Evolutionary conservation across 2,888 invertebrate species (phyloP).

Genomic region (Oscheius onirici): DNA sequence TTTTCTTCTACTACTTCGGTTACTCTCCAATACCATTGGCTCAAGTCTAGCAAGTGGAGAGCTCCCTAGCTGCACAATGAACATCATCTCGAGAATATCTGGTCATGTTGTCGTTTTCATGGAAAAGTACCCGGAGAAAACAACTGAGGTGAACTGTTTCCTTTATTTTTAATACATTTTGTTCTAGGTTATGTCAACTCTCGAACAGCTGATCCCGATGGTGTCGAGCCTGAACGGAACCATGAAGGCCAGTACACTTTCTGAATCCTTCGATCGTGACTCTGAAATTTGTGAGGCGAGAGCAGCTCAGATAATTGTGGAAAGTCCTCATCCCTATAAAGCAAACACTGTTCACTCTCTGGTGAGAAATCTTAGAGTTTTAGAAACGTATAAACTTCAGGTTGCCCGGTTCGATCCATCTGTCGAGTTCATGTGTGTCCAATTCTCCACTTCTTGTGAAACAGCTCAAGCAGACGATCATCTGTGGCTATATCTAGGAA

Average conservation of each 20-base stretch:
- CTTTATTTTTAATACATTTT: background rate
- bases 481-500: constrained; percentile 74
- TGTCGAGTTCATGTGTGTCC: constrained; percentile 90
- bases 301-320: constrained; percentile 72
- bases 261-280: constrained; percentile 36
- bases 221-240: constrained; percentile 56
- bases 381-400: constrained; percentile 31
- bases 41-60: constrained; percentile 40
- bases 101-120: constrained; percentile 64
- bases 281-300: constrained; percentile 35
- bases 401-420: constrained; percentile 84
- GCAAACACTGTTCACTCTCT: constrained; percentile 74
- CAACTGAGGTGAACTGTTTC: constrained; percentile 4
- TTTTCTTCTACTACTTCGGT: constrained; percentile 54
- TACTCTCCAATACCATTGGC: constrained; percentile 57
- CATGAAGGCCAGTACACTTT: constrained; percentile 33
- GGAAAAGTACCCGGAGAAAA: constrained; percentile 57
- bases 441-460: constrained; percentile 80
- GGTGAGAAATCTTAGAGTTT: constrained; percentile 22
- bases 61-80: constrained; percentile 16
- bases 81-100: constrained; percentile 52
- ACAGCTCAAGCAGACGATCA: constrained; percentile 87
- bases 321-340: constrained; percentile 96
- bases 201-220: constrained; percentile 67
- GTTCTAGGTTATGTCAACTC: constrained; percentile 56